Evolutionary conservation across 2,888 invertebrate species (phyloP).

Genomic region (Coelogynopora nodosa): DNA sequence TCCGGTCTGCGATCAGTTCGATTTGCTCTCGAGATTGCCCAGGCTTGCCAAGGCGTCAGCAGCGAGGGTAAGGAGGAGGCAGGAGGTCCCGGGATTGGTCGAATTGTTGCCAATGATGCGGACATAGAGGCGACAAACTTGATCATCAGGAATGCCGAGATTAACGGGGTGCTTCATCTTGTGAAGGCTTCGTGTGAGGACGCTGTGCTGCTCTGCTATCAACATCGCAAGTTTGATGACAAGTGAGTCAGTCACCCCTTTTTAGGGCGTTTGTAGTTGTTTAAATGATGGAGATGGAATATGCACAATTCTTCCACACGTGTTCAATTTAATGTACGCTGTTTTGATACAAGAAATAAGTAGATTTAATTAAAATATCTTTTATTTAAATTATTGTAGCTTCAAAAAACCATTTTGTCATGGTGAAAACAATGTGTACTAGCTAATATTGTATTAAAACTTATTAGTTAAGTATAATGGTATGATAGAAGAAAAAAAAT

Average conservation of each 20-base stretch:
- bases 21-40: slow-evolving; percentile 86
- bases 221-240: slow-evolving; percentile 4
- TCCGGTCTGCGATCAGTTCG: slow-evolving; percentile 90
- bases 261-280: no score
- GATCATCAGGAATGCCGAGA: slow-evolving; percentile 74
- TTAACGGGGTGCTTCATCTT: slow-evolving; percentile 72
- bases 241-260: background rate
- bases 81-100: slow-evolving; percentile 71
- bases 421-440: no score
- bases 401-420: no score
- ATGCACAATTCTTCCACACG: no score
- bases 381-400: no score
- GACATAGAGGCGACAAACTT: slow-evolving; percentile 77
- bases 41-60: slow-evolving; percentile 72
- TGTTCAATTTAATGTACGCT: no score
- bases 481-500: no score
- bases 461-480: no score
- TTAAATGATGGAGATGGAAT: no score
- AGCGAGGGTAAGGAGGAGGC: slow-evolving; percentile 83
- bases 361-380: no score
- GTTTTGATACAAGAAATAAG: no score
- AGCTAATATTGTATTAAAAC: no score
- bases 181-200: slow-evolving; percentile 77
- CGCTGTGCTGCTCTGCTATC: slow-evolving; percentile 64
- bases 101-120: slow-evolving; percentile 82